Evolutionary conservation across 2,888 invertebrate species (phyloP).

Genomic region (Tachystola acroxantha): DNA sequence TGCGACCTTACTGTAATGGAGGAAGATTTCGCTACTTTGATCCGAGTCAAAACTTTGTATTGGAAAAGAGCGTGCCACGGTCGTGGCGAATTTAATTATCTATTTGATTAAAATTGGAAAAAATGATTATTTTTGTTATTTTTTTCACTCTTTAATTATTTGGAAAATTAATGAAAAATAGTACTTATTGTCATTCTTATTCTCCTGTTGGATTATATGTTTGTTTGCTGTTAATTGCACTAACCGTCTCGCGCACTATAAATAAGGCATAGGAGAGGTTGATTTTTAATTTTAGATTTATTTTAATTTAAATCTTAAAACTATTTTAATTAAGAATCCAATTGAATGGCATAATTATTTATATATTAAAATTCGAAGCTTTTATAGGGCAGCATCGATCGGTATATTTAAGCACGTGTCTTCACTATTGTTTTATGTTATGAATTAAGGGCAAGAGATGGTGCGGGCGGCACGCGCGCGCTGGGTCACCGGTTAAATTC

Average conservation of each 20-base stretch:
- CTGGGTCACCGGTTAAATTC: too few relatives aligned
- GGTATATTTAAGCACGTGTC: constrained; percentile 55
- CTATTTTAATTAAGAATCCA: constrained; percentile 65
- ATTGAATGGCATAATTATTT: constrained; percentile 51
- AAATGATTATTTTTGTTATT: too few relatives aligned
- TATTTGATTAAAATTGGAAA: too few relatives aligned
- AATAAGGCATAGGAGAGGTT: constrained; percentile 46
- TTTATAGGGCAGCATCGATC: constrained; percentile 55
- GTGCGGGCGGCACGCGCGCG: constrained; percentile 15
- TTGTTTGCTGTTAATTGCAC: constrained; percentile 3
- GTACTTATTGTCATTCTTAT: too few relatives aligned
- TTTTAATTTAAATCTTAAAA: constrained; percentile 58
- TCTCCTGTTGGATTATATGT: constrained; percentile 3
- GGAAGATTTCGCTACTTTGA: too few relatives aligned
- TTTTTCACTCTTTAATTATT: too few relatives aligned
- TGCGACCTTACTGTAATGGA: too few relatives aligned
- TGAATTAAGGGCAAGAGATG: constrained; percentile 62
- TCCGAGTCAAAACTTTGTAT: too few relatives aligned
- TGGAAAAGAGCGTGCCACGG: too few relatives aligned
- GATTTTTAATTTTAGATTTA: constrained; percentile 55
- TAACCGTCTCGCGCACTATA: constrained; percentile 47
- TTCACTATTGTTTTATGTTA: constrained; percentile 53
- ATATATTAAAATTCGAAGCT: constrained; percentile 57
- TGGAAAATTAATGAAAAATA: too few relatives aligned
- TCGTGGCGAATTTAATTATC: too few relatives aligned